Evolutionary conservation across 2,113 vertebrate genomes (phyloP).

Genomic region (Myiozetetes cayanensis): DNA sequence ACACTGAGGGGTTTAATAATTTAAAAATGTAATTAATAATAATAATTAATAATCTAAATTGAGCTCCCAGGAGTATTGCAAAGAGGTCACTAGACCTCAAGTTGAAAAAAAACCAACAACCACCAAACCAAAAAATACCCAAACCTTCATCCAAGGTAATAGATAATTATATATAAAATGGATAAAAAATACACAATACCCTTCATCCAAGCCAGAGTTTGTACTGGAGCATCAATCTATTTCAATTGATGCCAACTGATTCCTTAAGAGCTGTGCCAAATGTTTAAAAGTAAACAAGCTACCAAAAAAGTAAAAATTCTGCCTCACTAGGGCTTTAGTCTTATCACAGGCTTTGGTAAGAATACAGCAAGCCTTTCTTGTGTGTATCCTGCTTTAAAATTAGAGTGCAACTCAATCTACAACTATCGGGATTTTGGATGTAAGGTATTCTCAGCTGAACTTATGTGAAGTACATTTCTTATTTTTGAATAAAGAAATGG

Average conservation of each 20-base stretch:
- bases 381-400: constrained; percentile 14
- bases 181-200: not conserved
- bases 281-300: not conserved
- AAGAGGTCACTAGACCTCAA: not conserved
- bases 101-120: not conserved
- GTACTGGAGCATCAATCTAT: not conserved
- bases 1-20: not conserved
- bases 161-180: no score
- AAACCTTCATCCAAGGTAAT: not conserved
- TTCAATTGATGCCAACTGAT: not conserved
- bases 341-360: not conserved
- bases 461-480: not conserved
- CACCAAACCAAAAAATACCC: not conserved
- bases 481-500: not conserved
- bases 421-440: constrained; percentile 10
- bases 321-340: not conserved
- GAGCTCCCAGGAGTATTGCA: not conserved
- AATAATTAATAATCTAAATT: not conserved
- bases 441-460: not conserved
- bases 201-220: not conserved
- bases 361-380: not conserved
- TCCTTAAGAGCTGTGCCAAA: not conserved
- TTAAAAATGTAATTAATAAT: not conserved
- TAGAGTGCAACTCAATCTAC: not conserved
- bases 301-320: not conserved